Base-by-base conservation (phyloP, 2,113 vertebrate genomes). In the Thalassoma bifasciatum region DNA sequence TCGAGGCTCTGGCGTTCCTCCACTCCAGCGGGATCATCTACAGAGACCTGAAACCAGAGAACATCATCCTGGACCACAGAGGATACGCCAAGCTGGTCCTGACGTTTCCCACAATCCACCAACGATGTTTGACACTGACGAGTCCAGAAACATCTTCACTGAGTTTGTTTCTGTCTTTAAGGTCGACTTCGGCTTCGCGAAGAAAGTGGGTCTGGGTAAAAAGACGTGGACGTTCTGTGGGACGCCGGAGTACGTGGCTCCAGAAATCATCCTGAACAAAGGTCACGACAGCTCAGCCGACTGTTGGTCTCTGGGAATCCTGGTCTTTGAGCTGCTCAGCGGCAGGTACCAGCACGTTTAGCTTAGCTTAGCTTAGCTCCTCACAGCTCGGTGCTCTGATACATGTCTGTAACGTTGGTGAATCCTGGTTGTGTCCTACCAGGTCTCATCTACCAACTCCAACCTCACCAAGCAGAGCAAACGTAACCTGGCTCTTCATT, bases 201-300 rank as follows among this genome's bases (percentile, higher is more conserved):
- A 94, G 79, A 91, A 93, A 62, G 89, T 94, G 37, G 93, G 92
- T 42, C 84, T 92, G 58, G 93, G 93, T 7, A 91, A 91, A 86
- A 94, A 92, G 85, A 93, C 93, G 0, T 93, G 93, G 93, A 93
- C 93, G 0, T 93, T 93, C n/a, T 93, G 93, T 54, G 93, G 93
- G 24, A 93, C 93, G 10, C 93, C 93, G 0, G 93, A 93, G 74
- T 93, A 93, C 14, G 92, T 93, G 10, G 92, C 92, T 13, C 92
- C 92, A 0, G 92, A 93, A 76, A 90, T 93, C 83, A 93, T 93
- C 78, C 75, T 93, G 46, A 93, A 93, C 70, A 92, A 92, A 67
- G 93, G 93, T 10, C 93, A 93, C 26, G 93, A 93, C 58, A 81
- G 79, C 13, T 94, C 92, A 0, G 93, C 92, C 0, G 93, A 94